Evolutionary conservation across 2,888 invertebrate genomes (phyloP).

Genomic region (Dermolepida albohirtum): DNA sequence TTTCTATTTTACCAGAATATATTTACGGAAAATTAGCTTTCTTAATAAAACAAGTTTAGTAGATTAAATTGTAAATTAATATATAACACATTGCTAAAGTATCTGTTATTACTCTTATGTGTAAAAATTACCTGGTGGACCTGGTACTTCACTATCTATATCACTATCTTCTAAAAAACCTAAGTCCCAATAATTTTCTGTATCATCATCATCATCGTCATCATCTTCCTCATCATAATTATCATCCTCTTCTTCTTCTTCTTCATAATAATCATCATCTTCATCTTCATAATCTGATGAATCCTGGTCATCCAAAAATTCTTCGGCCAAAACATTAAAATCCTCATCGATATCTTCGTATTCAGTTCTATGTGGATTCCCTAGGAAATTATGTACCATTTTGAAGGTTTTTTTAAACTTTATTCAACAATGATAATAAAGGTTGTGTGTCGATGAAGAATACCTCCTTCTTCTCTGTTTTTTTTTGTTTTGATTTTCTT

Average conservation of each 20-base stretch:
- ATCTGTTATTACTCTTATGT: no score
- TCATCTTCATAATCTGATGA: constrained; percentile 20
- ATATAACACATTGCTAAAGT: no score
- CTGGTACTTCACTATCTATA: constrained; percentile 23
- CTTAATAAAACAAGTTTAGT: no score
- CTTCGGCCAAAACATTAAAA: constrained; percentile 17
- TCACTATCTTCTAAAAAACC: constrained; percentile 5
- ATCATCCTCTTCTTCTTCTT: constrained; percentile 25
- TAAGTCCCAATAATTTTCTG: constrained; percentile 14
- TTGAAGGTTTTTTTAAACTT: constrained; percentile 1
- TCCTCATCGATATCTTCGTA: constrained; percentile 36
- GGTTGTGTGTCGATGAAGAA: constrained; percentile 24
- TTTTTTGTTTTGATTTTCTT: constrained; percentile 6
- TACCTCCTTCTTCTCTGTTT: not conserved
- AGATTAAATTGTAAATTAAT: no score
- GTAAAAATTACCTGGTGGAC: constrained; percentile 26
- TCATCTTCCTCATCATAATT: constrained; percentile 3
- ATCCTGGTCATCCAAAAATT: constrained; percentile 23
- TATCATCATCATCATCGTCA: constrained; percentile 19
- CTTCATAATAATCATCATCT: constrained; percentile 17
- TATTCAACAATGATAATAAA: constrained; percentile 10
- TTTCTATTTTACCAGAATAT: no score
- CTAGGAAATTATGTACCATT: constrained; percentile 36
- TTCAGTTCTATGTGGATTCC: constrained; percentile 31
- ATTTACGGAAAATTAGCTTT: no score